Evolutionary conservation across 2,113 vertebrate species (phyloP).

Genomic region (Rousettus leschenaultii): DNA sequence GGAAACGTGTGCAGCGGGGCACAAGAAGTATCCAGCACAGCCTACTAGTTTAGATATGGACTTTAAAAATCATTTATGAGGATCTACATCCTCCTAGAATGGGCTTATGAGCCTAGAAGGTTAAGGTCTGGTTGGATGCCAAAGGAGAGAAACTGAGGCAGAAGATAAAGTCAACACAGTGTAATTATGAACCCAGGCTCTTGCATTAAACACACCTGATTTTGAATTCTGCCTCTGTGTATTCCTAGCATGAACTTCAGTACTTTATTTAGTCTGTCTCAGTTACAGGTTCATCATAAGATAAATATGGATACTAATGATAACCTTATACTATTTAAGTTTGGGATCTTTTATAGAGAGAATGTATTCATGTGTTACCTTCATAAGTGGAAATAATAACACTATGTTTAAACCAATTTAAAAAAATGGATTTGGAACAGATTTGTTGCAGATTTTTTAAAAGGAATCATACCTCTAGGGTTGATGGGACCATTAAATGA

Average conservation of each 20-base stretch:
- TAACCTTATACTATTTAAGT: background rate
- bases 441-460: background rate
- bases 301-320: background rate
- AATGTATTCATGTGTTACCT: background rate
- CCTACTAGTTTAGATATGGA: background rate
- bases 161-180: background rate
- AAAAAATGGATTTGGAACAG: conserved; percentile 8
- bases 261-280: background rate
- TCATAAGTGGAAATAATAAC: background rate
- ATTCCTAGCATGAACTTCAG: background rate
- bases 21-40: background rate
- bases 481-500: background rate
- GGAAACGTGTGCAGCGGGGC: background rate
- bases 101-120: background rate
- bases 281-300: background rate
- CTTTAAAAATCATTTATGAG: background rate
- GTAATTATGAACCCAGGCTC: background rate
- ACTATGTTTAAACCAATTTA: background rate
- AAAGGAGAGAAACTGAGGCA: background rate
- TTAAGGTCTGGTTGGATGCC: background rate
- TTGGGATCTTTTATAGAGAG: background rate
- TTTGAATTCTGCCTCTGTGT: background rate
- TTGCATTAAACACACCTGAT: background rate
- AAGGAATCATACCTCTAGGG: background rate
- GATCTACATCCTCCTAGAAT: background rate